phyloP scores from a whole-genome alignment of 2,888 invertebrate species.

The Acleris literana region DNA sequence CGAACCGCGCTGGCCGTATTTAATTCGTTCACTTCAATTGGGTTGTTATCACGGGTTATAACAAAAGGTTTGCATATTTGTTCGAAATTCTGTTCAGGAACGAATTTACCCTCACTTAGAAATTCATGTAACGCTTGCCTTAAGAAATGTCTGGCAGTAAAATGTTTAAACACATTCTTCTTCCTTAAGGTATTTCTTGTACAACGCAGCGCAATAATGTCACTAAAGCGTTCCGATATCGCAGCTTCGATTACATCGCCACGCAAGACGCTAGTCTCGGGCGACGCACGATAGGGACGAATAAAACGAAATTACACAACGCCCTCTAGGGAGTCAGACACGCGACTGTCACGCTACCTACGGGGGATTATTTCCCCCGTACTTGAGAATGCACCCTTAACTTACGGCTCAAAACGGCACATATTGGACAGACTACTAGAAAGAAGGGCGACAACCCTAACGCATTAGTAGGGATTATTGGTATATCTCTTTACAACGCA shows the following conservation, averaged over 20 bases:
- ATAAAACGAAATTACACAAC: slow-evolving; percentile 68
- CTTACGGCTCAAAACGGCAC: slow-evolving; percentile 53
- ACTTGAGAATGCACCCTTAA: slow-evolving; percentile 74
- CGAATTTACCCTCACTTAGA: not conserved
- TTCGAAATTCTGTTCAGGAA: not conserved
- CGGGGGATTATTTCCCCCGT: slow-evolving; percentile 73
- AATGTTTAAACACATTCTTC: slow-evolving; percentile 21
- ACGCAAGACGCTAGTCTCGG: slow-evolving; percentile 54
- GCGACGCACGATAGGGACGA: slow-evolving; percentile 52
- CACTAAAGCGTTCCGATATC: slow-evolving; percentile 42
- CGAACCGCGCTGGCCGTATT: slow-evolving; percentile 33
- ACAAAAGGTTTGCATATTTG: not conserved
- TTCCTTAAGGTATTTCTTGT: slow-evolving; percentile 30
- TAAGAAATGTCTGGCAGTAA: not conserved
- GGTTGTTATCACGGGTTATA: not conserved
- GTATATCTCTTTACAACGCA: slow-evolving; percentile 72
- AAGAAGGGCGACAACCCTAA: slow-evolving; percentile 66
- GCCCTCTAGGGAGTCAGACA: slow-evolving; percentile 58
- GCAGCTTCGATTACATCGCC: slow-evolving; percentile 55
- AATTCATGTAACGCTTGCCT: too few relatives aligned
- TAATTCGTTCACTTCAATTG: slow-evolving; percentile 7
- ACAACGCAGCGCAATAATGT: slow-evolving; percentile 36
- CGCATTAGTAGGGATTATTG: slow-evolving; percentile 73
- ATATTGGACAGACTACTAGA: slow-evolving; percentile 52
- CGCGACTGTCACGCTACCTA: slow-evolving; percentile 70